Conservation (phyloP, 2,797 vertebrate species). For the Sciurus carolinensis region DNA sequence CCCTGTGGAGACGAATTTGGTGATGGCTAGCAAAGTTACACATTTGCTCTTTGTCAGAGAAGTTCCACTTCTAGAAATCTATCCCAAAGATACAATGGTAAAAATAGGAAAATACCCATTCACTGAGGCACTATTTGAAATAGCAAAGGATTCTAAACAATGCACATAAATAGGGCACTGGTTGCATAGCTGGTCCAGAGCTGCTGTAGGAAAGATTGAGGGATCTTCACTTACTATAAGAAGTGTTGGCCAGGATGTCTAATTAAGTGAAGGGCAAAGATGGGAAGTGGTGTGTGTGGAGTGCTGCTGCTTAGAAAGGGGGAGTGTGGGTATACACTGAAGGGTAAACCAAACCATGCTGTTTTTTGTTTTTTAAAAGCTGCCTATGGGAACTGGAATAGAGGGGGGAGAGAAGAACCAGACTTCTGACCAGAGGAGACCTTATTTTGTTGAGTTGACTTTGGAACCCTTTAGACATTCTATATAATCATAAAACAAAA, state of each 20-base stretch:
- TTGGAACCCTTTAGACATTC: background rate
- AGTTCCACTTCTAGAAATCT: slow-evolving; percentile 20
- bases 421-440: background rate
- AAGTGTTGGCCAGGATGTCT: background rate
- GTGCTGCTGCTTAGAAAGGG: background rate
- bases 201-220: background rate
- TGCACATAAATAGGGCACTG: background rate
- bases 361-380: background rate
- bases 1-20: background rate
- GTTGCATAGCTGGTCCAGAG: background rate
- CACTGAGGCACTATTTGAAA: background rate
- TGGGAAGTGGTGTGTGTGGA: background rate
- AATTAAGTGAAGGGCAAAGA: background rate
- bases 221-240: fast-evolving
- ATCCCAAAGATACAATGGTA: background rate
- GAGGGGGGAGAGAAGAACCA: background rate
- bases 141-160: background rate
- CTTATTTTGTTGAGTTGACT: slow-evolving; percentile 39
- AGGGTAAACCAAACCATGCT: background rate
- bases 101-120: background rate
- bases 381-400: background rate
- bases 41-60: background rate
- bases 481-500: background rate
- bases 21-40: background rate
- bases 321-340: background rate